Conservation (phyloP, 2,113 vertebrate genomes). For the Nicator chloris region DNA sequence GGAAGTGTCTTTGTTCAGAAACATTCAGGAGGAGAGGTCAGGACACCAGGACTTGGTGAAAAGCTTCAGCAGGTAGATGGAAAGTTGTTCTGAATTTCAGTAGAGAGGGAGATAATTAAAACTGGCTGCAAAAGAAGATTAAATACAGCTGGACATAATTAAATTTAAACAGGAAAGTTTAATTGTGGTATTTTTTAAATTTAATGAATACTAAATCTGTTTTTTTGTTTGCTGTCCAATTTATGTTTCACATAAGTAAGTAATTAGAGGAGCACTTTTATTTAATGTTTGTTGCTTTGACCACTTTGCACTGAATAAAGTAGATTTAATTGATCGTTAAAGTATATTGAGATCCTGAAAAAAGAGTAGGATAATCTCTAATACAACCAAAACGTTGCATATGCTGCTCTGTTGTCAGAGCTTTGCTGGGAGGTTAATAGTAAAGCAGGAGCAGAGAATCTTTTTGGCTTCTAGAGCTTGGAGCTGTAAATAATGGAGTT, state of each 20-base stretch:
- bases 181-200: background rate
- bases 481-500: background rate
- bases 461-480: background rate
- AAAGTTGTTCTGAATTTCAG: background rate
- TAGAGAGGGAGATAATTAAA: background rate
- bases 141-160: background rate
- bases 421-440: background rate
- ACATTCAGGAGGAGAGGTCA: background rate
- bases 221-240: background rate
- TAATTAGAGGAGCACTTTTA: background rate
- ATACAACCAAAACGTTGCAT: background rate
- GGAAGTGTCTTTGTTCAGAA: background rate
- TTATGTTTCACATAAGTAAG: background rate
- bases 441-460: background rate
- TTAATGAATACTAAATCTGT: background rate
- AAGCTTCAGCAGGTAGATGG: background rate
- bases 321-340: background rate
- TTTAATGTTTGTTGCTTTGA: background rate
- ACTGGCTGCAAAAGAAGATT: background rate
- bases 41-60: background rate
- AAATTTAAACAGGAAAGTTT: background rate
- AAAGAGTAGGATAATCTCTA: background rate
- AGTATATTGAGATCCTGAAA: background rate
- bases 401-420: background rate
- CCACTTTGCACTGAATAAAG: background rate